Evolutionary conservation across 2,797 vertebrate genomes (phyloP).

Genomic region (Lepidocolaptes lacrymiger): DNA sequence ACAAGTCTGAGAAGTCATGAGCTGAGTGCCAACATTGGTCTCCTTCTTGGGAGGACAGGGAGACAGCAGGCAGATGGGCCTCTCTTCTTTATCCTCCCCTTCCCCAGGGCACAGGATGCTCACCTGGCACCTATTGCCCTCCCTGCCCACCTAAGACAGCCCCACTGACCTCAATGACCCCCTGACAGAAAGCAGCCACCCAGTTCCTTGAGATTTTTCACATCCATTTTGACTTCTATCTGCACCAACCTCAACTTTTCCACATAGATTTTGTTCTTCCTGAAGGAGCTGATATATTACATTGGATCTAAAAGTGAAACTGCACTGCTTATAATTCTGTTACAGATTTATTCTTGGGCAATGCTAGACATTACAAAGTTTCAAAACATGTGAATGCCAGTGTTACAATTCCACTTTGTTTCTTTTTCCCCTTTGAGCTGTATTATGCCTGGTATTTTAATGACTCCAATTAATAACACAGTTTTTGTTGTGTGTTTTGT

Average conservation of each 20-base stretch:
- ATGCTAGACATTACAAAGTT: neutral
- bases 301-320: neutral
- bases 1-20: neutral
- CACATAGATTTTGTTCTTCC: neutral
- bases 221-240: rapidly evolving
- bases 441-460: constrained; percentile 4
- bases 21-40: rapidly evolving
- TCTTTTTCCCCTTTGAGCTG: neutral
- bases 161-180: rapidly evolving
- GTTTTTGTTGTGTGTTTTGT: neutral
- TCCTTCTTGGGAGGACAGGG: neutral
- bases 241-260: neutral
- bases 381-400: neutral
- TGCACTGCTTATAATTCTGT: neutral
- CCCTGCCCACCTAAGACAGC: neutral
- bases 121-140: rapidly evolving
- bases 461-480: neutral
- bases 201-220: neutral
- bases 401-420: neutral
- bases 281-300: neutral
- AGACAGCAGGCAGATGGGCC: neutral
- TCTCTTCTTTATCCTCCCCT: neutral
- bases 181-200: neutral
- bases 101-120: neutral
- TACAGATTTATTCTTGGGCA: neutral